Base-by-base conservation (phyloP, 2,797 vertebrate species). In the Brachyrhaphis roseni region DNA sequence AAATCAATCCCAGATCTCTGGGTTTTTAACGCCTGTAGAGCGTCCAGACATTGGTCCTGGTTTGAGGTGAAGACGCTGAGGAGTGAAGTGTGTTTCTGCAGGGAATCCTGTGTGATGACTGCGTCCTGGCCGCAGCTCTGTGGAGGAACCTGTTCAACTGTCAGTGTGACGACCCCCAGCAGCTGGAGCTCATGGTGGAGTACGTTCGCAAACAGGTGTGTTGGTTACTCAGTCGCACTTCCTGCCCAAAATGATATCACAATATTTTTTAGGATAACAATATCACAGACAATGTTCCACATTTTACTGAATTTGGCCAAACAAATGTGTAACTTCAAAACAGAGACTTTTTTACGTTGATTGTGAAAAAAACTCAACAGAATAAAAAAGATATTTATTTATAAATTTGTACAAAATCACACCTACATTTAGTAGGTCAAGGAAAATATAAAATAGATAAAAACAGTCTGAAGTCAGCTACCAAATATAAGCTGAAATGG, bases 61-160 rank as follows among this genome's bases (percentile, higher is more conserved):
- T 5, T 12, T 36, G 2, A 36, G 46, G 7, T 12, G 74, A 23
- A 31, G 26, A 8, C 1, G 1, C 34, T 66, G 8, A 66, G 8
- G 62, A 41, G 18, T 62, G 74, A 31, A 23, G 3, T 45, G 39
- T 39, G 43, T 7, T 49, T 76, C 46, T 81, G 31, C 76, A 99
- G 98, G 98, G 98, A 55, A 96, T 99, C 87, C 92, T 99, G 87
- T 98, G 96, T 23, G 97, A 98, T 78, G 98, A 99, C 90, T 92
- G 55, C 0, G 96, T 98, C 59, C 93, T 99, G 88, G 97, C 97
- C 18, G 97, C 97, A 28, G 97, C 98, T 45, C 95, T 99, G 72
- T 99, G 98, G 98, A 97, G 98, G 75, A 98, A 97, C 87, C 92
- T 99, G 85, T 98, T 99, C 75, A 97, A 94, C 85, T 94, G 92